phyloP scores from a whole-genome alignment of 2,113 vertebrate genomes.

The Aldabrachelys gigantea region DNA sequence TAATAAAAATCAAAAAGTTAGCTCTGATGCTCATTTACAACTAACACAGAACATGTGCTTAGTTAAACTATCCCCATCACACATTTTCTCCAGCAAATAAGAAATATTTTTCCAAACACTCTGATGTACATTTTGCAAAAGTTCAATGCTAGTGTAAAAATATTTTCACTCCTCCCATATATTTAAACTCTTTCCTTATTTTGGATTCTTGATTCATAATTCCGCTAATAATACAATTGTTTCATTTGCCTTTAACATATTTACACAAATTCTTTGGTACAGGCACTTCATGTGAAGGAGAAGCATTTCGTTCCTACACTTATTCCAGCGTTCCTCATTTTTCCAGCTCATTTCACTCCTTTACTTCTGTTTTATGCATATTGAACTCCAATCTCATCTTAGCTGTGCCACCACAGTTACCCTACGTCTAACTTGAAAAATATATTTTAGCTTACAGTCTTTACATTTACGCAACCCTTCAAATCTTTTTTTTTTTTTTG shows the following conservation, averaged over 20 bases:
- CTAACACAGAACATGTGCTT: not conserved
- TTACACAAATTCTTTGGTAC: not conserved
- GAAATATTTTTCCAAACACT: not conserved
- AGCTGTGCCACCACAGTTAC: conserved; percentile 37
- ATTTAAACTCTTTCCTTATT: conserved; percentile 23
- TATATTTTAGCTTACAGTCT: not conserved
- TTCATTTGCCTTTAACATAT: not conserved
- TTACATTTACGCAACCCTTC: not conserved
- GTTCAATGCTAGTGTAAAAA: not conserved
- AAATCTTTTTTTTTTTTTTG: not conserved
- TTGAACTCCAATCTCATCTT: conserved; percentile 40
- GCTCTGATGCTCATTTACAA: not conserved
- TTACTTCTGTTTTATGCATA: conserved; percentile 36
- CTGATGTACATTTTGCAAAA: not conserved
- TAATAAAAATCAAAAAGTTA: not conserved
- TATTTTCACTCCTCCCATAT: not conserved
- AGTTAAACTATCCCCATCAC: not conserved
- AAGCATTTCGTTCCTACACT: conserved; percentile 32
- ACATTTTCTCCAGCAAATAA: not conserved
- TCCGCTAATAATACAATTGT: not conserved
- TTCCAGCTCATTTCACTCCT: conserved; percentile 48
- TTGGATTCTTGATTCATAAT: conserved; percentile 14
- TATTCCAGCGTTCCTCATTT: conserved; percentile 40
- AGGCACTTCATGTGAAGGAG: conserved; percentile 5
- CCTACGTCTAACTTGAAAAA: conserved; percentile 46